phyloP scores from a whole-genome alignment of 2,888 invertebrate species.

The Magallana nippona region DNA sequence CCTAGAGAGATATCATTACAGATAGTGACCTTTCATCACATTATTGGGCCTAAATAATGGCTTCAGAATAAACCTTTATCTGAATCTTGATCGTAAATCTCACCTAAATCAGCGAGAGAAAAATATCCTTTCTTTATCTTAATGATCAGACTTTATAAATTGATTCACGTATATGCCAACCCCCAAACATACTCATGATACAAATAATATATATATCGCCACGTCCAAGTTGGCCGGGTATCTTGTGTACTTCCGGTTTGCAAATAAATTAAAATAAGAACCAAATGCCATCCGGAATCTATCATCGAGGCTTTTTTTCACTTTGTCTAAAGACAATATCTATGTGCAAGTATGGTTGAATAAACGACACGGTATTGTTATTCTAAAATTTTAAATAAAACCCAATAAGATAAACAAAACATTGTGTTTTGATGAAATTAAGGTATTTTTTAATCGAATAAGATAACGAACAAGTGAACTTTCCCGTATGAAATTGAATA shows the following conservation, averaged over 20 bases:
- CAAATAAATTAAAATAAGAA: neutral
- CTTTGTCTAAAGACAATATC: no score
- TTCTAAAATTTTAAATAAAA: no score
- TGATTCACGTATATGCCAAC: neutral
- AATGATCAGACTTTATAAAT: neutral
- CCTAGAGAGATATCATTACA: neutral
- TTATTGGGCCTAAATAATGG: no score
- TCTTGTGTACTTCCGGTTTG: constrained; percentile 21
- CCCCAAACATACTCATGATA: neutral
- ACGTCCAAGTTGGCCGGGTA: constrained; percentile 31
- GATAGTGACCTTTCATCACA: neutral
- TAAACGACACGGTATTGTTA: no score
- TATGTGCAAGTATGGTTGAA: no score
- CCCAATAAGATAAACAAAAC: no score
- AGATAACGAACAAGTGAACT: no score
- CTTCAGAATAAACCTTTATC: neutral
- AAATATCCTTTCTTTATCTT: neutral
- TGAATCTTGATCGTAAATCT: neutral
- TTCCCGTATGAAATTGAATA: no score
- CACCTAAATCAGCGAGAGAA: neutral
- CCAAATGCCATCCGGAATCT: neutral
- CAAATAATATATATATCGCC: neutral
- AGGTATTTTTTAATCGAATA: no score
- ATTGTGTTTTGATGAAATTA: no score
- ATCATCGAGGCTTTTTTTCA: neutral